A percentile compares a stretch with the other conserved stretches of the same genome.
These are phyloP conservation scores for Eulemur coronatus DNA, from an alignment of 2,797 vertebrate genomes.

Conservation along the genomic window DNA sequence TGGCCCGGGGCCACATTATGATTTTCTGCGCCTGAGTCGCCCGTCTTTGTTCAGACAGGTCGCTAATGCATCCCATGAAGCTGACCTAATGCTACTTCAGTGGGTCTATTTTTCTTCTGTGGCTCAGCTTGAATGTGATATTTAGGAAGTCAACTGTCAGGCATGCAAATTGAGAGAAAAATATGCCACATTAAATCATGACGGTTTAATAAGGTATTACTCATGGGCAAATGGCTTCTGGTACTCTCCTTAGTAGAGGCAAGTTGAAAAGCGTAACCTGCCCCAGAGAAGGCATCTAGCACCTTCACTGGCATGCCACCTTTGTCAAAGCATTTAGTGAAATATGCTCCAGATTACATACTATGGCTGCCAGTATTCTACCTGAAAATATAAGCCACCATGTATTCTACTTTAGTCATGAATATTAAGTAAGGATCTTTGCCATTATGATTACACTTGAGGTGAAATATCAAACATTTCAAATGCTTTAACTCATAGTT, in stretches of 20 bases:
- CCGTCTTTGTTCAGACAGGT: constrained; percentile 55
- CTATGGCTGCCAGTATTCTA: background rate
- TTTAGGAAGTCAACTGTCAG: constrained; percentile 74
- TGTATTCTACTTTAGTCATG: background rate
- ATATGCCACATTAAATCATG: constrained; percentile 71
- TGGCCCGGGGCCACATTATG: constrained; percentile 70
- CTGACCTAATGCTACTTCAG: constrained; percentile 71
- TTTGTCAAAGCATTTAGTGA: background rate
- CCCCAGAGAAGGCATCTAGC: constrained; percentile 20
- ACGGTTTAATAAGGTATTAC: constrained; percentile 74
- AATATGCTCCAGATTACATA: background rate
- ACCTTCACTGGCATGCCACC: constrained; percentile 33
- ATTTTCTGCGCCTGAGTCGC: constrained; percentile 66
- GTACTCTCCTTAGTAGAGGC: background rate
- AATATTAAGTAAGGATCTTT: background rate
- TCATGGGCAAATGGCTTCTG: constrained; percentile 68
- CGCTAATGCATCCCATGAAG: constrained; percentile 47
- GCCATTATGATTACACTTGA: background rate
- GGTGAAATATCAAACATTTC: constrained; percentile 30
- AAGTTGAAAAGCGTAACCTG: constrained; percentile 56
- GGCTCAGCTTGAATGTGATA: constrained; percentile 66
- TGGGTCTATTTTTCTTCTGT: constrained; percentile 63
- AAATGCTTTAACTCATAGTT: background rate
- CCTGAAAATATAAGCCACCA: background rate
- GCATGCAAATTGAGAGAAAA: constrained; percentile 74